Evolutionary conservation across 1,140 invertebrate genomes (phyloP).

Genomic region (Campodea augens): DNA sequence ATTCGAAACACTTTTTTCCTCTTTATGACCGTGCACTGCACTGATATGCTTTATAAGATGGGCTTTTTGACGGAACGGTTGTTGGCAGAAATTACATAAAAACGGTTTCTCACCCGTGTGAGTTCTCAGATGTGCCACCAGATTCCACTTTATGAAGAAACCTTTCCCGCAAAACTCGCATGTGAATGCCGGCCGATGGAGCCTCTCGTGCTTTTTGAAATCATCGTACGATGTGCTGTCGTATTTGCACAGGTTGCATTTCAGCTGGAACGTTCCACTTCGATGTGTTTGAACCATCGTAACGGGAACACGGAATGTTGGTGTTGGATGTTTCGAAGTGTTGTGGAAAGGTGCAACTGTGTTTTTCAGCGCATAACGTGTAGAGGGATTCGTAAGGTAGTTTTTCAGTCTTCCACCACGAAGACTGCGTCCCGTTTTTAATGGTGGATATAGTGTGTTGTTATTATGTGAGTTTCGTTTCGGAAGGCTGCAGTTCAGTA

Average conservation of each 20-base stretch:
- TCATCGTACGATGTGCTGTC: constrained; percentile 16
- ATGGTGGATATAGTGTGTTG: no score
- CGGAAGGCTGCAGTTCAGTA: no score
- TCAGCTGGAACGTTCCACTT: constrained; percentile 1
- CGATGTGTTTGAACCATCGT: background rate
- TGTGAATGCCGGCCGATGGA: constrained; percentile 55
- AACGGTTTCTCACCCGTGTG: constrained; percentile 75
- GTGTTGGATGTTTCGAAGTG: no score
- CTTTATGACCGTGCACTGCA: constrained; percentile 52
- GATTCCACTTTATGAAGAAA: constrained; percentile 75
- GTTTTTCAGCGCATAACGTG: no score
- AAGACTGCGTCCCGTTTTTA: no score
- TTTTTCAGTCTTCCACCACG: no score
- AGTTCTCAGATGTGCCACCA: constrained; percentile 63
- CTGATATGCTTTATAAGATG: constrained; percentile 66
- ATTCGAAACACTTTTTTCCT: background rate
- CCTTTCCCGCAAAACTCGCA: constrained; percentile 74
- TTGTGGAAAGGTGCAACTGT: no score
- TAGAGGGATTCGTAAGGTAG: no score
- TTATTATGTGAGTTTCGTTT: no score
- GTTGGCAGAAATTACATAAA: constrained; percentile 62
- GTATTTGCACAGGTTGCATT: constrained; percentile 17
- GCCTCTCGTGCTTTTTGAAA: constrained; percentile 16
- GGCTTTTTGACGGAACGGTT: constrained; percentile 76
- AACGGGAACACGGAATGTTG: no score